Evolutionary conservation across 2,888 invertebrate genomes (phyloP), one percentile per base, ranked within the genome.

Genomic region (Pachliopta kotzebuea): DNA sequence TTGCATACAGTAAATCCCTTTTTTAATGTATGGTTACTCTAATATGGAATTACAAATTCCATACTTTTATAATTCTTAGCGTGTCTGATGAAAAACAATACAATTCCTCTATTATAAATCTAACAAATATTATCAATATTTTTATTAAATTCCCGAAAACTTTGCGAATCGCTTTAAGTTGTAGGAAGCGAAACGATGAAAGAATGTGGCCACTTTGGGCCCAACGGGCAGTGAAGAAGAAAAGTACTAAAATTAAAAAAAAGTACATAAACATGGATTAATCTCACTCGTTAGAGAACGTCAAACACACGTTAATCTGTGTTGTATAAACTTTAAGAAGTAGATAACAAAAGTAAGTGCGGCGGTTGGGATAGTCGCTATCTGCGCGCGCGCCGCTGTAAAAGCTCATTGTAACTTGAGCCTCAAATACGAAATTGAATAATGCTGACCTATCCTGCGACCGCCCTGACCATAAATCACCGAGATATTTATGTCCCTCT

Each of bases 361-460:
- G 77, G 75, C 78, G 75, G 76, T 69, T 73, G 76, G 79, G 80
- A 80, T 81, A 79, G 83, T 74, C 75, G 75, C 83, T 88, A 88
- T 88, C 88, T 88, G 81, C 80, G 81, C 85, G 83, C 84, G 62
- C 65, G 65, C 80, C 79, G 81, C 84, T 83, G 88, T 90, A 88
- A 90, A 88, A 90, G 86, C 90, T 90, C 88, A 89, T 90, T 90
- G 91, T 90, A 90, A 90, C 85, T 79, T 83, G 88, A 90, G 85
- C 83, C 84, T 90, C 89, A 89, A 91, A 91, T 90, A 90, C 89
- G 89, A 90, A 91, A 90, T 90, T 90, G 90, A 90, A 91, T 90
- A 90, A 91, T 90, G 89, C 90, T 90, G 90, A 91, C 91, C 91
- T 91, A 91, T 91, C 90, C 90, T 86, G 89, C 90, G 90, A 88